Conservation (phyloP, 2,113 vertebrate species). For the Solea senegalensis region DNA sequence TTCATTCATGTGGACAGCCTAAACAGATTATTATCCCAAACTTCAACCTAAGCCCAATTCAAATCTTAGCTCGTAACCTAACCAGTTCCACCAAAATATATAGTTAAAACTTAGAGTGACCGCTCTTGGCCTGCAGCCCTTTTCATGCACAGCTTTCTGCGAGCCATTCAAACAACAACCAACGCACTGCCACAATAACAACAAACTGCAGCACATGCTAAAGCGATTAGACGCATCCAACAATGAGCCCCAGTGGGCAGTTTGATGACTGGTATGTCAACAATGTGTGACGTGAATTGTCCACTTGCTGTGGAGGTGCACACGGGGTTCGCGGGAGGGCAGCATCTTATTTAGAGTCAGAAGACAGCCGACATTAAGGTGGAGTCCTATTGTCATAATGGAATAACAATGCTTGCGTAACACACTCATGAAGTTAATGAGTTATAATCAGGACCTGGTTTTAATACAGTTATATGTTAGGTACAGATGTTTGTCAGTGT, state of each 20-base stretch:
- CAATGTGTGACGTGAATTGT: conserved; percentile 56
- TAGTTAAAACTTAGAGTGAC: conserved; percentile 34
- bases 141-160: conserved; percentile 81
- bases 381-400: conserved; percentile 23
- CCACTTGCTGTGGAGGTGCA: conserved; percentile 49
- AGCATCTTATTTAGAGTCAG: conserved; percentile 34
- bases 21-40: too few species aligned
- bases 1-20: too few species aligned
- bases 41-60: too few species aligned
- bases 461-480: too few species aligned
- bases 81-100: not conserved
- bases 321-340: conserved; percentile 45
- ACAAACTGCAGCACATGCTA: conserved; percentile 82
- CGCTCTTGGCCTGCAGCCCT: conserved; percentile 78
- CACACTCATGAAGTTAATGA: not conserved
- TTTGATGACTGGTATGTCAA: conserved; percentile 57
- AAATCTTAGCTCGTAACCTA: too few species aligned
- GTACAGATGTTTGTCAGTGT: too few species aligned
- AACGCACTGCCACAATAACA: conserved; percentile 69
- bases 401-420: conserved; percentile 51
- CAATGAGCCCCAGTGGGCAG: conserved; percentile 81
- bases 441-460: not conserved
- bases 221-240: conserved; percentile 83
- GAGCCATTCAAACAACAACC: conserved; percentile 85
- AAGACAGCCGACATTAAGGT: conserved; percentile 35